phyloP scores from a whole-genome alignment of 2,113 vertebrate species.

The Pangasianodon gigas region DNA sequence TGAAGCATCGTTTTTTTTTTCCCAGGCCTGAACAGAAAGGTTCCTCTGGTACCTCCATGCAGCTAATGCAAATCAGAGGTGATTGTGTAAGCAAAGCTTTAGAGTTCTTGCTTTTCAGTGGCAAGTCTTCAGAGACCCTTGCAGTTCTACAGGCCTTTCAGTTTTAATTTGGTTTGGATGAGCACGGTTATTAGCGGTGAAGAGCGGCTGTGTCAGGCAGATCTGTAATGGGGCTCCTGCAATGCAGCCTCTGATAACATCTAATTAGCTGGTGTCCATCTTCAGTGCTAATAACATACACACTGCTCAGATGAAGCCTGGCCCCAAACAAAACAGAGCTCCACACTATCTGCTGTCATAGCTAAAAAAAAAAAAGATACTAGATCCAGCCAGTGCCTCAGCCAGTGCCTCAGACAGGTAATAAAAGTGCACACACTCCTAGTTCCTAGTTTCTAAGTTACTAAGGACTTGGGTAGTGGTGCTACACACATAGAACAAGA shows the following conservation, averaged over 20 bases:
- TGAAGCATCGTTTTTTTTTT: neutral
- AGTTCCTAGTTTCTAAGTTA: neutral
- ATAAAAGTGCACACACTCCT: neutral
- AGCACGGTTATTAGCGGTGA: conserved; percentile 57
- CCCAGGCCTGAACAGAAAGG: conserved; percentile 7
- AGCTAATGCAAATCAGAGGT: conserved; percentile 58
- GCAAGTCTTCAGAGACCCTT: conserved; percentile 54
- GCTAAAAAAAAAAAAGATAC: conserved; percentile 6
- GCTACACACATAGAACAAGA: conserved; percentile 16
- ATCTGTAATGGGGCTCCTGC: conserved; percentile 49
- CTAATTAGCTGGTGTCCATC: conserved; percentile 56
- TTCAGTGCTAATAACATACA: conserved; percentile 51
- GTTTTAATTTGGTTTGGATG: conserved; percentile 66
- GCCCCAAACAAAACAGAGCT: conserved; percentile 19
- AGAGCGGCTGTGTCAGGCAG: conserved; percentile 49
- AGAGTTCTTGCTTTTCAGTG: conserved; percentile 51
- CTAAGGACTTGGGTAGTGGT: neutral
- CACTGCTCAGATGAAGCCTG: conserved; percentile 3
- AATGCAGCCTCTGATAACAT: conserved; percentile 58
- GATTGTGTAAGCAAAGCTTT: conserved; percentile 53
- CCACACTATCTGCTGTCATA: conserved; percentile 30
- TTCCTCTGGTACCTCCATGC: conserved; percentile 35
- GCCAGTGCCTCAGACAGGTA: neutral
- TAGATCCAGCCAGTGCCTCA: neutral
- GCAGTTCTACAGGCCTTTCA: conserved; percentile 57